Conservation (phyloP, 1,140 invertebrate species). For the Ephestia elutella region DNA sequence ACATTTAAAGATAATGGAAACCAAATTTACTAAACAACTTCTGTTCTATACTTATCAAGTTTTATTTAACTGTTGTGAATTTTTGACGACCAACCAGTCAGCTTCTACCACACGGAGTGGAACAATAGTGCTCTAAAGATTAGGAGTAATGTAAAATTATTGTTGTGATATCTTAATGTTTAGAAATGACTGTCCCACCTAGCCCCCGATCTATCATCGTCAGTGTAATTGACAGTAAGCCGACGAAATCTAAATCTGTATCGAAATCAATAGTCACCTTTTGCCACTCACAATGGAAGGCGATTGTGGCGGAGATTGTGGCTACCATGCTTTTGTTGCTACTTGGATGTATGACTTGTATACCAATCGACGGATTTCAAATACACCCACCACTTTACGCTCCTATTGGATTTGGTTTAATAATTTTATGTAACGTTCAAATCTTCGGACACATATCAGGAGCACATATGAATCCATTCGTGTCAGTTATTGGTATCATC, state of each 20-base stretch:
- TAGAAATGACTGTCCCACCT: conserved; percentile 31
- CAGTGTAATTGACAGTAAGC: conserved; percentile 26
- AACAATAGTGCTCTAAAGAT: neutral
- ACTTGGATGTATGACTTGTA: conserved; percentile 51
- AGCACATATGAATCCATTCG: conserved; percentile 85
- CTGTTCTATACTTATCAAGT: neutral
- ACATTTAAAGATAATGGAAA: neutral
- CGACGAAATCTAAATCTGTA: conserved; percentile 2
- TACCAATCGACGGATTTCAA: conserved; percentile 33
- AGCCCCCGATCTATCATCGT: conserved; percentile 24
- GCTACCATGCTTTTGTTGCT: conserved; percentile 46
- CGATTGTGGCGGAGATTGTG: conserved; percentile 41
- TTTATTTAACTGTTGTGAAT: neutral
- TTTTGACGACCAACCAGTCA: neutral
- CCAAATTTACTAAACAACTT: neutral
- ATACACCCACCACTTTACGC: conserved; percentile 33
- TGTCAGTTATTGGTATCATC: conserved; percentile 81
- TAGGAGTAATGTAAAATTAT: neutral
- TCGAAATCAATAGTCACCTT: conserved; percentile 23
- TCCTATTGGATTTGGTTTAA: conserved; percentile 46
- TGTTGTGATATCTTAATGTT: neutral
- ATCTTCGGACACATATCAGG: conserved; percentile 82
- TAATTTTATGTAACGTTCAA: conserved; percentile 72
- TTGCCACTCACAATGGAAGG: conserved; percentile 22
- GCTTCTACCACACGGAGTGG: neutral